phyloP scores from a whole-genome alignment of 2,888 invertebrate genomes.

The Epinotia brunnichana region DNA sequence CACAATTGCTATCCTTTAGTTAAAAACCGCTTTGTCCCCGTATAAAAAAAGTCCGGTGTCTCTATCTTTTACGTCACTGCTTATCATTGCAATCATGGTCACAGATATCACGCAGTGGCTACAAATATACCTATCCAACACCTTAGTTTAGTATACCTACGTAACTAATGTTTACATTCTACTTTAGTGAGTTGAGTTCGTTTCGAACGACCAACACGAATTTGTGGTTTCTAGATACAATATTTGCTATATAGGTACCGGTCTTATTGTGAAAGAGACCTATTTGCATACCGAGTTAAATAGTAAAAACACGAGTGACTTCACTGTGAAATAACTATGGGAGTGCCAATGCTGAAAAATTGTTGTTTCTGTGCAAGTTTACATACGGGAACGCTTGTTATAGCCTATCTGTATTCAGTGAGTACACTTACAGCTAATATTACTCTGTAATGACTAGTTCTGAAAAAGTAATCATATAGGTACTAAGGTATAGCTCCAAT shows the following conservation, averaged over 20 bases:
- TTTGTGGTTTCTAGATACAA: too few relatives aligned
- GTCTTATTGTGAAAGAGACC: too few relatives aligned
- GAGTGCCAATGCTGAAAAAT: constrained; percentile 73
- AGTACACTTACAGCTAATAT: constrained; percentile 49
- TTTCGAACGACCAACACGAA: not conserved
- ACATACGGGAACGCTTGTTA: constrained; percentile 73
- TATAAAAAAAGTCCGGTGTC: not conserved
- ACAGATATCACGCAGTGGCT: not conserved
- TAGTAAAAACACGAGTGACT: not conserved
- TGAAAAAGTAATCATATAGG: not conserved
- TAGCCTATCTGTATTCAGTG: constrained; percentile 73
- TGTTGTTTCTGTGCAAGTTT: constrained; percentile 71
- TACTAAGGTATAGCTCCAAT: too few relatives aligned
- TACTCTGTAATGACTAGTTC: too few relatives aligned
- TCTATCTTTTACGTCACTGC: constrained; percentile 12
- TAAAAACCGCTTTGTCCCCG: not conserved
- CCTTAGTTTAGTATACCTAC: not conserved
- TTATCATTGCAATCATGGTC: constrained; percentile 41
- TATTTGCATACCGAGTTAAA: not conserved
- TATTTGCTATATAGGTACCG: too few relatives aligned
- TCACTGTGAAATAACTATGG: constrained; percentile 56
- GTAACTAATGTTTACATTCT: constrained; percentile 32
- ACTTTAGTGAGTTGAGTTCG: constrained; percentile 22
- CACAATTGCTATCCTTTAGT: too few relatives aligned
- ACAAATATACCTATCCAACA: constrained; percentile 1